Evolutionary conservation across 2,888 invertebrate species (phyloP).

Genomic region (Agapetus fuscipes): DNA sequence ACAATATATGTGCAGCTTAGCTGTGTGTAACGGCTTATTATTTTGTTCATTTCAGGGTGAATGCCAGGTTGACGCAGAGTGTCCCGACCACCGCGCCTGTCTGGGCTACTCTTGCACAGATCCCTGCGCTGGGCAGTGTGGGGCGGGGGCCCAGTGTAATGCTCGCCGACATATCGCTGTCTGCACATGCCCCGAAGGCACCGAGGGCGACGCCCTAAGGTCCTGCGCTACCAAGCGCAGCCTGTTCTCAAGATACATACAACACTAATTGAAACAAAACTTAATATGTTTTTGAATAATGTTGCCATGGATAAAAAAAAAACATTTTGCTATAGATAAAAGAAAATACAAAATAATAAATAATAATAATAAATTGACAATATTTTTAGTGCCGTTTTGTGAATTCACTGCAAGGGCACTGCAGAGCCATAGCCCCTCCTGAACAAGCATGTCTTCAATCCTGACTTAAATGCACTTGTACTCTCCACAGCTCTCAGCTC

Average conservation of each 20-base stretch:
- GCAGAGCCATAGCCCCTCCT: too few relatives aligned
- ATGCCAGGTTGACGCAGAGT: constrained; percentile 68
- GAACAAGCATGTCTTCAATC: too few relatives aligned
- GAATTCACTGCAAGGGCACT: too few relatives aligned
- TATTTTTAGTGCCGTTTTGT: too few relatives aligned
- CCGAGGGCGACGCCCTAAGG: constrained; percentile 48
- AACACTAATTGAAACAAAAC: too few relatives aligned
- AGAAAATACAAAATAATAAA: too few relatives aligned
- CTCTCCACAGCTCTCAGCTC: too few relatives aligned
- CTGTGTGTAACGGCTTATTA: too few relatives aligned
- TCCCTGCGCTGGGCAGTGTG: constrained; percentile 72
- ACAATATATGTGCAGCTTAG: too few relatives aligned
- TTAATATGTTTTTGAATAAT: too few relatives aligned
- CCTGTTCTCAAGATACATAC: not conserved
- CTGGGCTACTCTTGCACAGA: constrained; percentile 65
- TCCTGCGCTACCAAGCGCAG: constrained; percentile 41
- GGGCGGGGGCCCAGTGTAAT: constrained; percentile 64
- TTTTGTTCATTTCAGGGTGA: constrained; percentile 52
- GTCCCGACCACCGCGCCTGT: constrained; percentile 64
- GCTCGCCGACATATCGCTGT: constrained; percentile 70
- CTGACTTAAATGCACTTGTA: too few relatives aligned
- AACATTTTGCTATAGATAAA: not conserved
- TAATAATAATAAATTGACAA: too few relatives aligned
- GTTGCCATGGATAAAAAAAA: constrained; percentile 17
- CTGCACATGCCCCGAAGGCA: constrained; percentile 68